Evolutionary conservation across 1,140 invertebrate species (phyloP).

Genomic region (Sinonovacula constricta): DNA sequence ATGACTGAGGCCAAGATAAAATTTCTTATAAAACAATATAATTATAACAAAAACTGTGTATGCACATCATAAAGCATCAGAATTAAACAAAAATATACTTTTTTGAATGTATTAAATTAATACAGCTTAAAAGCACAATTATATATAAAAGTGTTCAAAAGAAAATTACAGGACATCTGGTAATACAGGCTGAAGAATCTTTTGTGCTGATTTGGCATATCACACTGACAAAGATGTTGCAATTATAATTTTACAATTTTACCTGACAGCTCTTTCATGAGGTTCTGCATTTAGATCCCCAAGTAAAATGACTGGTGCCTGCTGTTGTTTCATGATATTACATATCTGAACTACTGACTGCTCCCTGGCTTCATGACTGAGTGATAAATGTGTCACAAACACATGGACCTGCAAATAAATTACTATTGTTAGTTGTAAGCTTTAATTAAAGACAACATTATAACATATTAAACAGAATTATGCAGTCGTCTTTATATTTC

Average conservation of each 20-base stretch:
- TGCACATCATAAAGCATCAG: background rate
- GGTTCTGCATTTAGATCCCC: constrained; percentile 69
- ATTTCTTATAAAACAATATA: too few relatives aligned
- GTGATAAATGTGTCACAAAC: constrained; percentile 62
- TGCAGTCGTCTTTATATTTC: too few relatives aligned
- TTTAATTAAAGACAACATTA: too few relatives aligned
- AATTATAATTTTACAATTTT: background rate
- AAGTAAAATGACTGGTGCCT: constrained; percentile 58
- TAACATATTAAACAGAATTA: too few relatives aligned
- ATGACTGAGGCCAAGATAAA: too few relatives aligned
- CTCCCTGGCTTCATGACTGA: constrained; percentile 67
- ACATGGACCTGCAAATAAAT: constrained; percentile 66
- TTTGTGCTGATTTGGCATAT: background rate
- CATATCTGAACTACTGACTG: constrained; percentile 58
- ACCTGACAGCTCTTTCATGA: constrained; percentile 61
- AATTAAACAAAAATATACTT: background rate
- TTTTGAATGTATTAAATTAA: background rate
- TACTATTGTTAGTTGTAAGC: too few relatives aligned
- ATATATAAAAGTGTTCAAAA: background rate
- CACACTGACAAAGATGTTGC: background rate
- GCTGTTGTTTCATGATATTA: constrained; percentile 43
- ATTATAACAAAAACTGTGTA: too few relatives aligned
- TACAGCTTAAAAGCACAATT: too few relatives aligned
- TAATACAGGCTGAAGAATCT: background rate
- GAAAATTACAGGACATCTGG: background rate